These are phyloP conservation scores for Helicoverpa armigera DNA, from an alignment of 1,140 invertebrate genomes.

Conservation along the genomic window DNA sequence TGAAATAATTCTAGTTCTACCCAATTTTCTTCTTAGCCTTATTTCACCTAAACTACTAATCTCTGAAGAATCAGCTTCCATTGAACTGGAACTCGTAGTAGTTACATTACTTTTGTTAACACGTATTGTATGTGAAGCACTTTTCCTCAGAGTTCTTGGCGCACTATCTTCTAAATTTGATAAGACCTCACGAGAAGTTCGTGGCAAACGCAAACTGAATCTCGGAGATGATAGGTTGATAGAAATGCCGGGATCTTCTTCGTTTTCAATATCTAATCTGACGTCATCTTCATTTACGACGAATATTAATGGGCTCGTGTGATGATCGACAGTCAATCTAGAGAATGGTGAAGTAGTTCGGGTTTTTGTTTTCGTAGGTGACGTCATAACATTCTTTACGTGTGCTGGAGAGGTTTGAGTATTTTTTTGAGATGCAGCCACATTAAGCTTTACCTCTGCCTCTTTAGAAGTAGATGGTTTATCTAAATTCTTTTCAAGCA, in stretches of 20 bases:
- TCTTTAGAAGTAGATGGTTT: slow-evolving; percentile 77
- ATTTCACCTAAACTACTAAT: slow-evolving; percentile 82
- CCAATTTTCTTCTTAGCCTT: slow-evolving; percentile 65
- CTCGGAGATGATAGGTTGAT: slow-evolving; percentile 82
- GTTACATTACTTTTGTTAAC: slow-evolving; percentile 39
- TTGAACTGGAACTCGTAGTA: slow-evolving; percentile 69
- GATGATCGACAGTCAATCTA: slow-evolving; percentile 67
- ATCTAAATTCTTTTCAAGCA: slow-evolving; percentile 71
- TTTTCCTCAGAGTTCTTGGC: background rate
- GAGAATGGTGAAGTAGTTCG: slow-evolving; percentile 79
- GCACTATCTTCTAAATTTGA: slow-evolving; percentile 63
- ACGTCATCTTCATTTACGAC: slow-evolving; percentile 60
- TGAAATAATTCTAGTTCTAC: slow-evolving; percentile 61
- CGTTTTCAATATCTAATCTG: slow-evolving; percentile 61
- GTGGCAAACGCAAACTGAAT: slow-evolving; percentile 79
- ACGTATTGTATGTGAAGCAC: background rate
- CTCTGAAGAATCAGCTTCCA: slow-evolving; percentile 75
- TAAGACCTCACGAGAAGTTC: slow-evolving; percentile 69
- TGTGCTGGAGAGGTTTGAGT: slow-evolving; percentile 84
- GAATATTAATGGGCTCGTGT: slow-evolving; percentile 75
- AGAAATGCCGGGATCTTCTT: slow-evolving; percentile 73
- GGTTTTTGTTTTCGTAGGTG: slow-evolving; percentile 78
- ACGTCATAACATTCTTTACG: slow-evolving; percentile 80
- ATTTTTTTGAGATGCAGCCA: slow-evolving; percentile 70
- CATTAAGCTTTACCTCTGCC: slow-evolving; percentile 62